Conservation (phyloP, 2,888 invertebrate species). For the Sinodicranocentrus sp. region DNA sequence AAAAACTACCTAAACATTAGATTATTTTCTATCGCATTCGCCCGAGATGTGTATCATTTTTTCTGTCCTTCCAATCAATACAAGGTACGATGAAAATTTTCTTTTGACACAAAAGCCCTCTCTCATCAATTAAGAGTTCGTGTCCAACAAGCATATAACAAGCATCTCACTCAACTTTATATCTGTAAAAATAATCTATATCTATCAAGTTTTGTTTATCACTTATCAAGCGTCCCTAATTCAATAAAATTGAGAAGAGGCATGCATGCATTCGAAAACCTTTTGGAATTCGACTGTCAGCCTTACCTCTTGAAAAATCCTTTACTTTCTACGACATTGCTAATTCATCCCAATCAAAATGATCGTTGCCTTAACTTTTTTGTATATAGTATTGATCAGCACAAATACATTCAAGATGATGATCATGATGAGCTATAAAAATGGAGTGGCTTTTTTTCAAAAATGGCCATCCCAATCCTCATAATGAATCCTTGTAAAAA, state of each 20-base stretch:
- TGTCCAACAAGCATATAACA: background rate
- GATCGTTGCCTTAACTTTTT: conserved; percentile 26
- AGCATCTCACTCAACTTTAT: background rate
- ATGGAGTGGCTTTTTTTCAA: conserved; percentile 5
- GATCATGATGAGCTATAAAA: conserved; percentile 39
- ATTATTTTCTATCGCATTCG: too few species aligned
- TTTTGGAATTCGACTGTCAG: background rate
- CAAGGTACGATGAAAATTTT: background rate
- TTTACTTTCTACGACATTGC: background rate
- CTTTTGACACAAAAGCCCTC: background rate
- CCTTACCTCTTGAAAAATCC: conserved; percentile 6
- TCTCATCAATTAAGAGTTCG: background rate
- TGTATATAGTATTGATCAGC: background rate
- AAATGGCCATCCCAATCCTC: background rate
- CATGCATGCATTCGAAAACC: background rate
- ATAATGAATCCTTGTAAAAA: conserved; percentile 1
- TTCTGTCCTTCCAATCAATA: background rate
- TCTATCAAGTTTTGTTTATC: background rate
- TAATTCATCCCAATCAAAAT: conserved; percentile 26
- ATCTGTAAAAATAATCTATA: background rate
- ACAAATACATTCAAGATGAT: conserved; percentile 16
- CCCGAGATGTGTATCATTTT: conserved; percentile 9
- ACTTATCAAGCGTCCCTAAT: background rate
- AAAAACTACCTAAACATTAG: too few species aligned
- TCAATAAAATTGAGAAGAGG: background rate